Base-by-base conservation (phyloP, 1,140 invertebrate species). In the Globodera ellingtonae region DNA sequence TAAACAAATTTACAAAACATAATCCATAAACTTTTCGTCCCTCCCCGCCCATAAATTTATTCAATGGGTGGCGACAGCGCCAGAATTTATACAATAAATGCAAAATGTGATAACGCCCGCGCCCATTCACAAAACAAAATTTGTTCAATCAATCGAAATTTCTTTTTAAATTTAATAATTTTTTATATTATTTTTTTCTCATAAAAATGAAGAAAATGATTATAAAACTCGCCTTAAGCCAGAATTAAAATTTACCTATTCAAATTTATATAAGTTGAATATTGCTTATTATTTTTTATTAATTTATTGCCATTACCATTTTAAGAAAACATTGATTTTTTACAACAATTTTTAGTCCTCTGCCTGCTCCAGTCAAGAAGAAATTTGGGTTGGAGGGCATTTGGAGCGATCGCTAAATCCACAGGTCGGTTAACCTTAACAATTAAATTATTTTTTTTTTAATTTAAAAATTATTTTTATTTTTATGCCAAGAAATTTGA, bases 341-440 rank as follows among this genome's bases (percentile, higher is more conserved):
- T 69, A 21, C 24, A 13, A 13, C 8, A 35, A 24, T 5, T 82
- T 83, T 72, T 46, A 83, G 82, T 72, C 79, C 72, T 86, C 86
- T 13, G 80, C 69, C 35, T 81, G 73, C 8, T 86, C 86, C 9
- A 84, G 82, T 67, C 86, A 88, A 74, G 86, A 88, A 79, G 88
- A 89, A 56, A 85, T 88, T 46, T 88, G 86, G 88, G 87, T 88
- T 52, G 86, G 86, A 9, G 79, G 86, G 24, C 83, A 88, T 69
- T 78, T 86, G 21, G 84, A 85, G 50, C 83, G 82, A 46, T 50
- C 35, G 21, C 79, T 88, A 35, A 85, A 88, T 76, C 88, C 87
- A 24, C 86, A 88, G 83, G 86, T 88, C 35, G 15, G 80, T 81
- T 52, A 71, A 75, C 9, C 9, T 44, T 21, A 8, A 69, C 8